Base-by-base conservation (phyloP, 92 coral and sea anemone genomes). In the Epizoanthus scotinus region DNA sequence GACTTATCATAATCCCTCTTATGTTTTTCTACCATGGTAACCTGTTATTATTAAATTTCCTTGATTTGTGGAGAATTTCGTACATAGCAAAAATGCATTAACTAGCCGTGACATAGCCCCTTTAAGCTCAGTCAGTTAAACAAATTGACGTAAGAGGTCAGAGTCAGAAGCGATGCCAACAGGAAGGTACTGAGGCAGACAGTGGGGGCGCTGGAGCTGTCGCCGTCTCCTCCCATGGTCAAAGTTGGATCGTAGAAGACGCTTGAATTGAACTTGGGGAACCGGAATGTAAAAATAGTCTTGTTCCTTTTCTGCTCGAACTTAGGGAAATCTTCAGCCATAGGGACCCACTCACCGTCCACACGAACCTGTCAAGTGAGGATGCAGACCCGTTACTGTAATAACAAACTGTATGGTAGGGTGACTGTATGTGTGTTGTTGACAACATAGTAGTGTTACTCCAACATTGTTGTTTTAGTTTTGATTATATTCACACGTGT, bases 51-150 rank as follows among this genome's bases (percentile, higher is more conserved):
- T n/a, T n/a, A n/a, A n/a, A n/a, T n/a, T n/a, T n/a, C n/a, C n/a
- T n/a, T n/a, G n/a, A n/a, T n/a, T n/a, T n/a, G n/a, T n/a, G n/a
- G n/a, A n/a, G n/a, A n/a, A n/a, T n/a, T n/a, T n/a, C n/a, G n/a
- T n/a, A n/a, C n/a, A n/a, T n/a, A n/a, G n/a, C n/a, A n/a, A n/a
- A n/a, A n/a, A n/a, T n/a, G n/a, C n/a, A n/a, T n/a, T n/a, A n/a
- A n/a, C n/a, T n/a, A n/a, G n/a, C n/a, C n/a, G n/a, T n/a, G n/a
- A n/a, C n/a, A n/a, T n/a, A n/a, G n/a, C n/a, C n/a, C n/a, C n/a
- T n/a, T n/a, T n/a, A n/a, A n/a, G n/a, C n/a, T n/a, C n/a, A n/a
- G 14, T 71, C 63, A 71, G 78, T 71, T 27, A 71, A 53, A 53
- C 78, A 71, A 19, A 47, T 27, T 15, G 19, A 28, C 20, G 27